Evolutionary conservation across 2,797 vertebrate genomes (phyloP).

Genomic region (Xenopus petersii): DNA sequence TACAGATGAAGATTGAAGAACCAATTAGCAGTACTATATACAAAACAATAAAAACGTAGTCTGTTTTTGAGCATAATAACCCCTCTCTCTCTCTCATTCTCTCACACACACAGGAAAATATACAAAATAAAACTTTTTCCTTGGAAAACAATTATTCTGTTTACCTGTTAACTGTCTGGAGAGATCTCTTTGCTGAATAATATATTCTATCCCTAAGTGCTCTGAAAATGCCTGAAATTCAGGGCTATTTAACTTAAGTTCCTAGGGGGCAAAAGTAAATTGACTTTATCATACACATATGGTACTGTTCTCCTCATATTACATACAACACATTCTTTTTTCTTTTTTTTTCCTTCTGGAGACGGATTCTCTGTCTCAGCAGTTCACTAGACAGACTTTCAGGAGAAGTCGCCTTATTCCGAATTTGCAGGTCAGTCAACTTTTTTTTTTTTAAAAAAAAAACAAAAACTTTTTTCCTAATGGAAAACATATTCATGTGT

Average conservation of each 20-base stretch:
- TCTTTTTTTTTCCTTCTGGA: constrained; percentile 11
- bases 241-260: constrained; percentile 51
- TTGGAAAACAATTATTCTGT: too few species aligned
- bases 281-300: constrained; percentile 63
- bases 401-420: background rate
- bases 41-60: too few species aligned
- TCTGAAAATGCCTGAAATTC: constrained; percentile 50
- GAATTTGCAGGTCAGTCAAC: constrained; percentile 15
- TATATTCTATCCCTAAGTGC: too few species aligned
- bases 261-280: constrained; percentile 56
- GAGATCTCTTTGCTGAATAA: too few species aligned
- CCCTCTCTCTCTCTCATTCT: too few species aligned
- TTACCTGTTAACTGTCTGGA: too few species aligned
- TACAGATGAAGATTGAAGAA: too few species aligned
- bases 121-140: too few species aligned
- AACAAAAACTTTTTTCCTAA: background rate
- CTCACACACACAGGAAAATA: too few species aligned
- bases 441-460: background rate
- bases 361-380: constrained; percentile 10
- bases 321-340: constrained; percentile 63
- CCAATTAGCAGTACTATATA: too few species aligned
- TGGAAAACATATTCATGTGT: background rate
- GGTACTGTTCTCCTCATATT: constrained; percentile 65
- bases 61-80: too few species aligned
- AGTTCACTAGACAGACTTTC: constrained; percentile 11